These are phyloP conservation scores for Cygnus olor DNA, from an alignment of 2,797 vertebrate species.

Conservation along the genomic window DNA sequence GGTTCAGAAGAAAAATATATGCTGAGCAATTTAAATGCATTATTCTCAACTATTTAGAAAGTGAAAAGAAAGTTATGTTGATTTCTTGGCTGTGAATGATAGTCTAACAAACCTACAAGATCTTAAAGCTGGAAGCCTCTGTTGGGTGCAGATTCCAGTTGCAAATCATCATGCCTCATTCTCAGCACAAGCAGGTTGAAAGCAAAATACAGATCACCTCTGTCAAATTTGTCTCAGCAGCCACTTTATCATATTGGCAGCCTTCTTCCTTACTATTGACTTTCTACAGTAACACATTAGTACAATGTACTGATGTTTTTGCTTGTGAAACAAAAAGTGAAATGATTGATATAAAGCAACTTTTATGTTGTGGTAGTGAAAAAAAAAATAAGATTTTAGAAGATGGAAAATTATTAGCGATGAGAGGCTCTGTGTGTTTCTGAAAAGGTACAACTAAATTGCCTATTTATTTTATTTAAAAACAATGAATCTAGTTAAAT, in stretches of 20 bases:
- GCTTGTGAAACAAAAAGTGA: slow-evolving; percentile 33
- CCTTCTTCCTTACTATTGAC: slow-evolving; percentile 36
- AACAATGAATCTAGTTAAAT: not conserved
- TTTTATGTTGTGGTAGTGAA: not conserved
- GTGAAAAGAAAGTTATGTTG: not conserved
- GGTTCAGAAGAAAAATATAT: not conserved
- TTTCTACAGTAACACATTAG: slow-evolving; percentile 50
- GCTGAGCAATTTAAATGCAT: not conserved
- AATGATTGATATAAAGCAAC: slow-evolving; percentile 13
- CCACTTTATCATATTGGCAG: slow-evolving; percentile 14
- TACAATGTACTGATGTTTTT: slow-evolving; percentile 33
- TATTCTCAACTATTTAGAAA: not conserved
- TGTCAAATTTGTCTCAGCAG: slow-evolving; percentile 6
- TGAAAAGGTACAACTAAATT: not conserved
- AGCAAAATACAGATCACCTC: slow-evolving; percentile 51
- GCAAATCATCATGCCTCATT: not conserved
- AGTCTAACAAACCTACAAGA: not conserved
- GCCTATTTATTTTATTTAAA: not conserved
- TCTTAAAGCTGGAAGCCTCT: not conserved
- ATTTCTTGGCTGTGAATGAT: not conserved
- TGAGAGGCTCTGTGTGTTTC: not conserved
- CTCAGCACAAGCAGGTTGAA: not conserved
- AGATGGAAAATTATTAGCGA: not conserved
- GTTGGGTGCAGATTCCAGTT: not conserved
- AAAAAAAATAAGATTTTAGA: not conserved